These are phyloP conservation scores for Dendrophyllia cribrosa DNA, from an alignment of 64 coral and sea anemone species.

Conservation along the genomic window DNA sequence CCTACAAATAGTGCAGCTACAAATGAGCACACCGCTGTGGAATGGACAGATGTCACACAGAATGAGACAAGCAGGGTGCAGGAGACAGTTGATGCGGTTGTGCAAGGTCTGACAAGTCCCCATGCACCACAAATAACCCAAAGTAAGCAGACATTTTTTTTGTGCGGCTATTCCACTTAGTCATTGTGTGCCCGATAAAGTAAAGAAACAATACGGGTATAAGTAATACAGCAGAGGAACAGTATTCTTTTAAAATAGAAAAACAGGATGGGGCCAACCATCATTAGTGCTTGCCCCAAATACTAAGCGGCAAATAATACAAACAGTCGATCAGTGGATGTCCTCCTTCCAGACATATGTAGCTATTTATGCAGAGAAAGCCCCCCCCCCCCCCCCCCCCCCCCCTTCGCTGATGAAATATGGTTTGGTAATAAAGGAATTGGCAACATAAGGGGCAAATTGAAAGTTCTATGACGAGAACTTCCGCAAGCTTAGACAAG, in stretches of 20 bases:
- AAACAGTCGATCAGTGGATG: slow-evolving; percentile 45
- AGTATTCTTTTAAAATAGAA: not conserved
- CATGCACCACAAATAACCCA: not conserved
- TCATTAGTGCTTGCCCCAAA: not conserved
- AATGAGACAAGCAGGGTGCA: not conserved
- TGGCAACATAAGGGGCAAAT: slow-evolving; percentile 46
- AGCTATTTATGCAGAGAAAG: slow-evolving; percentile 34
- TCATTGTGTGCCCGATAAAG: not conserved
- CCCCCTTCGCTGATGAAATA: slow-evolving; percentile 62
- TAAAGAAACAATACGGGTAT: not conserved
- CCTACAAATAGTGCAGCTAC: not conserved
- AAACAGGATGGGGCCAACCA: not conserved
- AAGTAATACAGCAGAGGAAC: not conserved
- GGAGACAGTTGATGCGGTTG: not conserved
- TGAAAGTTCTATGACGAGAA: slow-evolving; percentile 68
- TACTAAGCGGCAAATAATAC: not conserved
- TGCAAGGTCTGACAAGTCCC: not conserved
- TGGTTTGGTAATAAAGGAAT: slow-evolving; percentile 4
- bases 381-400: slow-evolving; percentile 5
- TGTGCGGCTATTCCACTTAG: not conserved
- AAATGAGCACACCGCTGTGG: not conserved
- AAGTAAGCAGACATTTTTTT: slow-evolving; percentile 10
- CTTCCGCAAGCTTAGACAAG: slow-evolving; percentile 37
- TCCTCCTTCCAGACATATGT: slow-evolving; percentile 56
- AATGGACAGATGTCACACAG: not conserved